Evolutionary conservation across 2,113 vertebrate genomes (phyloP).

Genomic region (Gobiocypris rarus): DNA sequence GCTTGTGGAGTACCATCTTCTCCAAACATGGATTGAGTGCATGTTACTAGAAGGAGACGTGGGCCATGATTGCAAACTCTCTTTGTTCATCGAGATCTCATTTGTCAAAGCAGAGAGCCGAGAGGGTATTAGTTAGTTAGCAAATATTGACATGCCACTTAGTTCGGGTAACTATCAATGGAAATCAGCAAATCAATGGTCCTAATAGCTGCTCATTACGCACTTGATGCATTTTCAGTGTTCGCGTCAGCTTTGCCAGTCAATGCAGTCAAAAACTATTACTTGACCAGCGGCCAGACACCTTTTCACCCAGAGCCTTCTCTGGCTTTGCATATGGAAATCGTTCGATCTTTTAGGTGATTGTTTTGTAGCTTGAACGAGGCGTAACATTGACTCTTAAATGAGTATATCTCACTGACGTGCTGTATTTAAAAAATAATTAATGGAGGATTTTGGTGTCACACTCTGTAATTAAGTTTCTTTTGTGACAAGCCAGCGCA

Average conservation of each 20-base stretch:
- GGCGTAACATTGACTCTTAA: background rate
- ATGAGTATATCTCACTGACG: background rate
- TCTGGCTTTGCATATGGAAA: background rate
- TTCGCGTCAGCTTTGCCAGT: constrained; percentile 80
- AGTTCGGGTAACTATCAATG: constrained; percentile 92
- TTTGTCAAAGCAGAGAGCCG: constrained; percentile 82
- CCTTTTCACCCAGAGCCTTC: constrained; percentile 59
- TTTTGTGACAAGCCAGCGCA: background rate
- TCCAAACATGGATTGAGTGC: background rate
- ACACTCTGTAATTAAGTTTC: background rate
- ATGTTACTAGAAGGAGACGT: background rate
- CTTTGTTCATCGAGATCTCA: constrained; percentile 79
- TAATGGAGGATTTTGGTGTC: background rate
- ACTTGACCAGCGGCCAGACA: constrained; percentile 72
- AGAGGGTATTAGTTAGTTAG: constrained; percentile 85
- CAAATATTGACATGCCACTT: constrained; percentile 91
- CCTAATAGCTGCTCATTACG: constrained; percentile 96
- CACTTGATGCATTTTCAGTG: constrained; percentile 88
- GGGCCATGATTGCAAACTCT: constrained; percentile 2
- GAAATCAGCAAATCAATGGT: constrained; percentile 95
- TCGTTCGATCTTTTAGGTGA: background rate
- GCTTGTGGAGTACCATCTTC: too few species aligned
- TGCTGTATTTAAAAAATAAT: constrained; percentile 3
- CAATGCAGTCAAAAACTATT: constrained; percentile 89
- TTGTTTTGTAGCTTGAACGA: background rate